Evolutionary conservation across 2,888 invertebrate species (phyloP).

Genomic region (Pandemis heparana): DNA sequence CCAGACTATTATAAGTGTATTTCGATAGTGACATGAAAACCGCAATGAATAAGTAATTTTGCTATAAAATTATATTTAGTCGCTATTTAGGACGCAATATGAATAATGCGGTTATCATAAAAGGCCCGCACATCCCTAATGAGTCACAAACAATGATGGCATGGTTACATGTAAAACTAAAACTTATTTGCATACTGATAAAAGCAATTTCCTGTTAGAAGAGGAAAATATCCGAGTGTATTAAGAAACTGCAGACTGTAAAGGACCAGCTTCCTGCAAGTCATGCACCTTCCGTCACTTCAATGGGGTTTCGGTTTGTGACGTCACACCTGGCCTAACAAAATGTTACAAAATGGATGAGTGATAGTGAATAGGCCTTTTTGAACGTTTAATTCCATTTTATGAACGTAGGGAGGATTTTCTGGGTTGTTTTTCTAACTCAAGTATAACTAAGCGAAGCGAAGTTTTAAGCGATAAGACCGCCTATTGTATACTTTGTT

Average conservation of each 20-base stretch:
- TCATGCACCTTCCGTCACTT: slow-evolving; percentile 33
- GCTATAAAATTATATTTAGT: not conserved
- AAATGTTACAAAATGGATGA: slow-evolving; percentile 25
- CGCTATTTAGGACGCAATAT: not conserved
- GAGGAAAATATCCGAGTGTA: slow-evolving; percentile 13
- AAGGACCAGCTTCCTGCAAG: slow-evolving; percentile 38
- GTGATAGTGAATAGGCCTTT: slow-evolving; percentile 14
- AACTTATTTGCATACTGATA: slow-evolving; percentile 26
- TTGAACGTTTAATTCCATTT: slow-evolving; percentile 12
- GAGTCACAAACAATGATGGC: not conserved
- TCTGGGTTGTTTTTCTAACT: slow-evolving; percentile 1
- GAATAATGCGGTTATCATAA: not conserved
- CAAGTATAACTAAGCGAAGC: too few species aligned
- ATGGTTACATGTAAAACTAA: not conserved
- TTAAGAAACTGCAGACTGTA: slow-evolving; percentile 11
- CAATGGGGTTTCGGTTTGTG: slow-evolving; percentile 1
- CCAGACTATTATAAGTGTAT: too few species aligned
- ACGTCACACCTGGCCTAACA: not conserved
- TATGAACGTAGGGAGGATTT: slow-evolving; percentile 7
- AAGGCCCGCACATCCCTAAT: slow-evolving; percentile 4
- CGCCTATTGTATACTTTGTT: too few species aligned
- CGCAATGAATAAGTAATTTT: not conserved
- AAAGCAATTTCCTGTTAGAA: slow-evolving; percentile 15
- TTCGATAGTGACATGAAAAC: not conserved
- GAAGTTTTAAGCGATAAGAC: too few species aligned